These are phyloP conservation scores for Catamblyrhynchus diadema DNA, from an alignment of 2,797 vertebrate species.

Conservation along the genomic window DNA sequence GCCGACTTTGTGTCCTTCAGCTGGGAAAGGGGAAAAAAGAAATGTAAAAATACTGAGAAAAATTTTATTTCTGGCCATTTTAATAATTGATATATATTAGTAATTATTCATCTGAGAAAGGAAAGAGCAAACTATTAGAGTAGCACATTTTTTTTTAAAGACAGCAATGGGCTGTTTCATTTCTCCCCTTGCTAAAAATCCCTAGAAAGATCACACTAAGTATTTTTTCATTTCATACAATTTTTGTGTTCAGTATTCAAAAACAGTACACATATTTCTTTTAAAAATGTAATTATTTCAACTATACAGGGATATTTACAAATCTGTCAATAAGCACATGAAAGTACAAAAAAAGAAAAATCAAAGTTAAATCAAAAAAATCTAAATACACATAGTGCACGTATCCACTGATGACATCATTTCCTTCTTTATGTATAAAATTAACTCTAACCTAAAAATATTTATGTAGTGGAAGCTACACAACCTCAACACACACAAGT, in stretches of 20 bases:
- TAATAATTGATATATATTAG: background rate
- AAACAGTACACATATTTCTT: background rate
- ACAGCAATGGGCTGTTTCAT: background rate
- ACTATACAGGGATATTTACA: background rate
- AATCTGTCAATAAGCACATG: background rate
- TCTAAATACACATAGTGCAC: background rate
- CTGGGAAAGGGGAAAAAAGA: conserved; percentile 61
- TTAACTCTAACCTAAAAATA: background rate
- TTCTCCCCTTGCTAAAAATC: background rate
- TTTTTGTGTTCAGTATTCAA: background rate
- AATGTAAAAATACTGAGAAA: background rate
- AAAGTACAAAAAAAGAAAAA: background rate
- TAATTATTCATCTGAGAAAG: background rate
- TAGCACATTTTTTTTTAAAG: background rate
- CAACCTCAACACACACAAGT: background rate
- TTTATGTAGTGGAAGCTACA: background rate
- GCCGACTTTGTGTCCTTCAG: conserved; percentile 93
- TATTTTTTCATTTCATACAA: background rate
- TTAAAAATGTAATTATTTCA: background rate
- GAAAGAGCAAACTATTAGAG: background rate
- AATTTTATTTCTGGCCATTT: conserved; percentile 16
- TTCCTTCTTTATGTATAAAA: background rate
- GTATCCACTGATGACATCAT: background rate
- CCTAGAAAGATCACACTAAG: background rate
- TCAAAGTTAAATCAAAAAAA: background rate